Percentiles rank a stretch among this genome's conserved stretches.
phyloP scores from a whole-genome alignment of 2,888 invertebrate species.

The Sesamia inferens region DNA sequence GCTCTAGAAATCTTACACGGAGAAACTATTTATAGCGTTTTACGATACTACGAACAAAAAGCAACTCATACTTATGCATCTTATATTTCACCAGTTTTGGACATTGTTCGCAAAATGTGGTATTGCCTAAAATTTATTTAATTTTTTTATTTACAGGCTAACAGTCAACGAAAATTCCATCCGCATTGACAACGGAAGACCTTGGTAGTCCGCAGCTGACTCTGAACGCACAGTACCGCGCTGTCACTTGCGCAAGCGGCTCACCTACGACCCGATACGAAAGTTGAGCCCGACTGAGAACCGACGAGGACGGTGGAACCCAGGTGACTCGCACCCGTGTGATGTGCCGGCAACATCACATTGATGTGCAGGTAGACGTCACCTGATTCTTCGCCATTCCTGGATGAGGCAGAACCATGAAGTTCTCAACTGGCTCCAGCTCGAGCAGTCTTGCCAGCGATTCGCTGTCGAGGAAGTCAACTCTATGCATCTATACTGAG shows the following conservation, averaged over 20 bases:
- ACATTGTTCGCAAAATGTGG: constrained; percentile 24
- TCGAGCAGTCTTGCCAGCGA: constrained; percentile 92
- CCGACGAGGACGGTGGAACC: constrained; percentile 53
- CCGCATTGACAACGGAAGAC: constrained; percentile 69
- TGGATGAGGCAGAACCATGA: constrained; percentile 85
- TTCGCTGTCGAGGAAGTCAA: constrained; percentile 91
- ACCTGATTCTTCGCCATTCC: constrained; percentile 76
- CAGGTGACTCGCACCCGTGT: constrained; percentile 78
- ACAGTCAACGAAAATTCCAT: constrained; percentile 74
- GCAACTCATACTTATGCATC: constrained; percentile 1
- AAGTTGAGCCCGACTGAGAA: constrained; percentile 59
- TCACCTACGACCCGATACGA: constrained; percentile 65
- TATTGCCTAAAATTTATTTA: constrained; percentile 59
- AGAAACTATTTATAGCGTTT: constrained; percentile 28
- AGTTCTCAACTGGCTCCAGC: constrained; percentile 91
- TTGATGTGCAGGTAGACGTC: constrained; percentile 83
- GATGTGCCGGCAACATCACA: constrained; percentile 86
- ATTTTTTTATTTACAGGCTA: constrained; percentile 80
- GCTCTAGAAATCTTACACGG: constrained; percentile 36
- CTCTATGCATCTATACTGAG: constrained; percentile 92
- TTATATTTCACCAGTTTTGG: constrained; percentile 16
- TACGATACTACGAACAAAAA: constrained; percentile 28
- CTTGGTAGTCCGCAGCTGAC: constrained; percentile 71
- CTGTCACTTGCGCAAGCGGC: constrained; percentile 73
- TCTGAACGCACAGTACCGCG: constrained; percentile 66